phyloP scores from a whole-genome alignment of 2,888 invertebrate species.

The Leucania comma region DNA sequence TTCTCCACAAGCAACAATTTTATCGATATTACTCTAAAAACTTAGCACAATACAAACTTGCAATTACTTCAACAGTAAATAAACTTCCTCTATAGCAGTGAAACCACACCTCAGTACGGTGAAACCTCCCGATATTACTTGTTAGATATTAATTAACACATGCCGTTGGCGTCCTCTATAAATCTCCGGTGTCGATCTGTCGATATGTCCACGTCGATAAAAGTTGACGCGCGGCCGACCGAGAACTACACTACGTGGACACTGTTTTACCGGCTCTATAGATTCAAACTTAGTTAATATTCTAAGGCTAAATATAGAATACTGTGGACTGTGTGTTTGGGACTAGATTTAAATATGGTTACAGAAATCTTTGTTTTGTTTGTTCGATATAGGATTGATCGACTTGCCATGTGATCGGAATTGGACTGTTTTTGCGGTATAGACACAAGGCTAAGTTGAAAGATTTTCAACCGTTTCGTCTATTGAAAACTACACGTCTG shows the following conservation, averaged over 20 bases:
- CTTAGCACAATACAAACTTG: background rate
- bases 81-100: constrained; percentile 41
- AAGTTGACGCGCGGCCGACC: constrained; percentile 63
- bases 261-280: constrained; percentile 52
- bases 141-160: constrained; percentile 86
- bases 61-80: constrained; percentile 23
- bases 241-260: constrained; percentile 64
- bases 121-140: constrained; percentile 68
- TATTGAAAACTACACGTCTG: too few species aligned
- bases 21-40: background rate
- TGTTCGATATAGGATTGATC: background rate
- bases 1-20: background rate
- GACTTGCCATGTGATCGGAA: background rate
- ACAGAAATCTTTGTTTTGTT: background rate
- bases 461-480: too few species aligned
- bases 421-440: background rate
- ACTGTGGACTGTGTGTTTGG: constrained; percentile 22
- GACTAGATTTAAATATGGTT: constrained; percentile 7
- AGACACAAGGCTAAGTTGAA: background rate
- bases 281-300: constrained; percentile 55
- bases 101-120: constrained; percentile 44
- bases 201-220: constrained; percentile 76
- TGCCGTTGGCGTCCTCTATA: constrained; percentile 79
- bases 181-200: constrained; percentile 82
- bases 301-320: constrained; percentile 50